phyloP scores from a whole-genome alignment of 1,140 invertebrate genomes.

The Drosophila repletoides region DNA sequence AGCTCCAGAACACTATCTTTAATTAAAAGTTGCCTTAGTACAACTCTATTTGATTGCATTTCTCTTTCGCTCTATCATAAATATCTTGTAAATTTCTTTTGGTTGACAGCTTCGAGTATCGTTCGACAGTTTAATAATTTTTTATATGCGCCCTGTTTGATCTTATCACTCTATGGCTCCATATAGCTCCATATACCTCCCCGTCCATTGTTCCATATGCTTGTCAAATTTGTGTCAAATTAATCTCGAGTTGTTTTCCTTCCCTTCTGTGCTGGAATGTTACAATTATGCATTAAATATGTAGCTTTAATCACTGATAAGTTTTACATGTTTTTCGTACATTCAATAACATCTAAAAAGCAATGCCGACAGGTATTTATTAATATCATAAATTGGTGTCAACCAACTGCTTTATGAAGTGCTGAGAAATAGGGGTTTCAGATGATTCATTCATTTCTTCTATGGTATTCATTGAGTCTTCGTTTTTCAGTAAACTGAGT shows the following conservation, averaged over 20 bases:
- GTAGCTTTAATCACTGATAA: constrained; percentile 24
- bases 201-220: constrained; percentile 33
- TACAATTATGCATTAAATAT: constrained; percentile 28
- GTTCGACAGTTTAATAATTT: constrained; percentile 63
- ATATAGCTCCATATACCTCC: constrained; percentile 5
- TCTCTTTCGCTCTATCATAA: constrained; percentile 24
- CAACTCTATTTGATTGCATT: constrained; percentile 15
- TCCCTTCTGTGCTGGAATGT: not conserved
- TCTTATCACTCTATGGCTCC: constrained; percentile 27
- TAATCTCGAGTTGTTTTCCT: constrained; percentile 30
- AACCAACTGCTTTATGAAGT: too few species aligned
- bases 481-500: too few species aligned
- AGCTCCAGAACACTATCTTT: constrained; percentile 17
- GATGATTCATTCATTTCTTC: too few species aligned
- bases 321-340: constrained; percentile 1
- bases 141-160: constrained; percentile 36
- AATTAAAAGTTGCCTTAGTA: constrained; percentile 21
- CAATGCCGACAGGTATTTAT: constrained; percentile 3
- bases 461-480: too few species aligned
- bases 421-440: too few species aligned
- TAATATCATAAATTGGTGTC: too few species aligned
- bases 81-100: constrained; percentile 34
- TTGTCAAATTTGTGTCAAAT: constrained; percentile 67
- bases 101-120: constrained; percentile 49
- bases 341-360: constrained; percentile 6